Evolutionary conservation across 2,888 invertebrate genomes (phyloP).

Genomic region (Nipponacmea schrenckii): DNA sequence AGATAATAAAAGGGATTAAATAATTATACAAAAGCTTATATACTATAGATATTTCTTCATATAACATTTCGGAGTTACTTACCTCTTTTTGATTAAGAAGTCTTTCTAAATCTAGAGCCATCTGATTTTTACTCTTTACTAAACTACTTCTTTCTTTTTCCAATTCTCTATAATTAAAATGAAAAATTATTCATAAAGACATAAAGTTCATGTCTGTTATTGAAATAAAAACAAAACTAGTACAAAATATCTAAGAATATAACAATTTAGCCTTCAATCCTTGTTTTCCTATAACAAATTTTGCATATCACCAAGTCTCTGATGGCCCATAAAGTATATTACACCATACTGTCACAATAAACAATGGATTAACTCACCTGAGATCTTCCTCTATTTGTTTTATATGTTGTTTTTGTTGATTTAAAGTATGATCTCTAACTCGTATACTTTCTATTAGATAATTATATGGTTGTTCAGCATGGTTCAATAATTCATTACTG

Average conservation of each 20-base stretch:
- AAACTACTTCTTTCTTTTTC: constrained; percentile 54
- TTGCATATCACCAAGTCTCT: no score
- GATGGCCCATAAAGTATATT: no score
- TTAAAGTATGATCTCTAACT: constrained; percentile 55
- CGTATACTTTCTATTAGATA: constrained; percentile 65
- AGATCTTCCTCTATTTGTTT: constrained; percentile 53
- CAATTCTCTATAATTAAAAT: constrained; percentile 42
- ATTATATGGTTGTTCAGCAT: constrained; percentile 66
- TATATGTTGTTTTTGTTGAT: constrained; percentile 55
- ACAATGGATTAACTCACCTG: constrained; percentile 36
- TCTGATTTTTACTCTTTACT: constrained; percentile 58
- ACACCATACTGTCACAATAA: no score
- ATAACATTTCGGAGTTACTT: no score
- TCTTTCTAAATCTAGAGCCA: constrained; percentile 63
- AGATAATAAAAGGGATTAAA: no score
- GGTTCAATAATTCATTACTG: constrained; percentile 57
- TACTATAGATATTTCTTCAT: no score
- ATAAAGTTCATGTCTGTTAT: neutral
- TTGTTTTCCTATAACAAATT: no score
- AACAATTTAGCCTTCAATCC: no score
- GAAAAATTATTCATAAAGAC: neutral
- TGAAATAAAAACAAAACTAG: neutral
- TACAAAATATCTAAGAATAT: neutral
- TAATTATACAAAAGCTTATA: no score
- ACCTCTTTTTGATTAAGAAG: constrained; percentile 64